Conservation (phyloP, 1,140 invertebrate species). For the Linepithema humile region DNA sequence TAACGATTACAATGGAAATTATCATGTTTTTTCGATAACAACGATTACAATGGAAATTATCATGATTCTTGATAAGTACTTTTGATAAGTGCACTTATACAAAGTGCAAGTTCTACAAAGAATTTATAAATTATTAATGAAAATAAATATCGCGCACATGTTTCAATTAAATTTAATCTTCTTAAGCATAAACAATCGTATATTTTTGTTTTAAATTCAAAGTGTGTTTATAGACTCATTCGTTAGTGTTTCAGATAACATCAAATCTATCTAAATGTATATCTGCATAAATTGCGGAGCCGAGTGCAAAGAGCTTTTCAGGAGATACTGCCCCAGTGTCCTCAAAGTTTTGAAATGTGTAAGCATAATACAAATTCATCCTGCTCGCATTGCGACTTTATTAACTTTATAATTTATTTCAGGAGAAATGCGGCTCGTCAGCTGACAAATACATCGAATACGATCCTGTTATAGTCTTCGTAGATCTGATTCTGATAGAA, state of each 20-base stretch:
- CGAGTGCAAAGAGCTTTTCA: conserved; percentile 86
- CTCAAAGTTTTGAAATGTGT: conserved; percentile 90
- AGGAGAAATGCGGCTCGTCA: conserved; percentile 89
- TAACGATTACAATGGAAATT: too few species aligned
- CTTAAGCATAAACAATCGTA: too few species aligned
- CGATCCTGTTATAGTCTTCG: conserved; percentile 92
- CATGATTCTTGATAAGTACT: too few species aligned
- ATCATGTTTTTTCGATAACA: too few species aligned
- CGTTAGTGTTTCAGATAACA: conserved; percentile 38
- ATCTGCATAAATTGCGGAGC: conserved; percentile 89
- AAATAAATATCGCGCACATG: too few species aligned
- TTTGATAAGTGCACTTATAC: too few species aligned
- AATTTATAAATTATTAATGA: too few species aligned
- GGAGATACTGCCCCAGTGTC: conserved; percentile 88
- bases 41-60: too few species aligned
- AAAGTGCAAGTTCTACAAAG: too few species aligned
- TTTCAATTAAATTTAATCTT: too few species aligned
- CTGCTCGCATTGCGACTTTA: neutral
- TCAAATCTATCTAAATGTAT: conserved; percentile 76
- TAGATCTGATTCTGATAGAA: conserved; percentile 92
- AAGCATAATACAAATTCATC: conserved; percentile 78
- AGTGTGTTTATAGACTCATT: too few species aligned
- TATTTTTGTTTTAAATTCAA: too few species aligned
- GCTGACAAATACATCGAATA: conserved; percentile 96
- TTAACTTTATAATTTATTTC: conserved; percentile 74